Conservation (phyloP, 2,888 invertebrate genomes). For the Ochlodes sylvanus region DNA sequence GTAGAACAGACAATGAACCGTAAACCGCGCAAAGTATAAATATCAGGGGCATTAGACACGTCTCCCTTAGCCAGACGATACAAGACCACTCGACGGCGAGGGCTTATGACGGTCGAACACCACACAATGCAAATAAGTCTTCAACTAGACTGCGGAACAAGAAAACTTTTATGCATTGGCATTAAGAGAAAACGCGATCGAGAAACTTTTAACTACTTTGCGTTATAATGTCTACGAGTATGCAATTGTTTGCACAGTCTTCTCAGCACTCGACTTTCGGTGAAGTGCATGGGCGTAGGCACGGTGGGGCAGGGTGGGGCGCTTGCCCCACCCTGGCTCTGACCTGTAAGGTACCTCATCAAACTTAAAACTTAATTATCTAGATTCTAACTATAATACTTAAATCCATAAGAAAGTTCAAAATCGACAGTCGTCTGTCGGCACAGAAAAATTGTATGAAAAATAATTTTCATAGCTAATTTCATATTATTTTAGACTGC, state of each 20-base stretch:
- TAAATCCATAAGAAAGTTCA: too few relatives aligned
- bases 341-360: too few relatives aligned
- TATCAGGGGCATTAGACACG: slow-evolving; percentile 33
- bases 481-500: too few relatives aligned
- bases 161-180: slow-evolving; percentile 27
- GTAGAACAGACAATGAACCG: slow-evolving; percentile 31
- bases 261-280: background rate
- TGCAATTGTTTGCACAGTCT: slow-evolving; percentile 6
- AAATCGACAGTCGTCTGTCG: too few relatives aligned
- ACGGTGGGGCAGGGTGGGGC: too few relatives aligned
- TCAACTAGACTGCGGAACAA: slow-evolving; percentile 31
- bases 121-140: slow-evolving; percentile 38
- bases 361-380: too few relatives aligned
- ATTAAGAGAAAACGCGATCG: slow-evolving; percentile 7
- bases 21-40: slow-evolving; percentile 29
- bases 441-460: too few relatives aligned
- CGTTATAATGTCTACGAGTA: slow-evolving; percentile 2
- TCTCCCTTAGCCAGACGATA: slow-evolving; percentile 37
- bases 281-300: too few relatives aligned
- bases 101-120: slow-evolving; percentile 39
- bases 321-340: too few relatives aligned
- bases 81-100: slow-evolving; percentile 31
- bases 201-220: slow-evolving; percentile 23
- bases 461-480: too few relatives aligned
- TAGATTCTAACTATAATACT: too few relatives aligned